Evolutionary conservation across 2,888 invertebrate species (phyloP).

Genomic region (Ariolimax columbianus): DNA sequence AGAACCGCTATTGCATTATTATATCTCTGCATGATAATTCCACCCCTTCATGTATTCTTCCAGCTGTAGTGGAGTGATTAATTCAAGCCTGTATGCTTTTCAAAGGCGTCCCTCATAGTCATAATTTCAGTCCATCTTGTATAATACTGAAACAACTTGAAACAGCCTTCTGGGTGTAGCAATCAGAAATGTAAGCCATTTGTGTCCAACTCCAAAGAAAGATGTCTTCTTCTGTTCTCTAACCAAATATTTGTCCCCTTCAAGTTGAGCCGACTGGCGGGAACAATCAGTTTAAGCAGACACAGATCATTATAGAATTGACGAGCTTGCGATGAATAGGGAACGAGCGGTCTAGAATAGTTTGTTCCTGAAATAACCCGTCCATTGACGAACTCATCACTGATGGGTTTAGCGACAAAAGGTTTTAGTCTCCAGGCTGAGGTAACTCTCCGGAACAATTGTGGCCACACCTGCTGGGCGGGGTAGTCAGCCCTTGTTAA

Average conservation of each 20-base stretch:
- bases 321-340: constrained; percentile 11
- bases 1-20: no score
- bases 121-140: no score
- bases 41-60: no score
- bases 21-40: no score
- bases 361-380: constrained; percentile 19
- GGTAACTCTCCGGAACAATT: constrained; percentile 21
- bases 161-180: no score
- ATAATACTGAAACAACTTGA: no score
- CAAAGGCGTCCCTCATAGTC: no score
- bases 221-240: background rate
- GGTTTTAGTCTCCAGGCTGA: background rate
- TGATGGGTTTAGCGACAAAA: background rate
- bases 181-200: no score
- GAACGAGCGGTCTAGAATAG: background rate
- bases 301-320: background rate
- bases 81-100: no score
- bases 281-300: background rate
- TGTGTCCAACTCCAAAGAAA: background rate
- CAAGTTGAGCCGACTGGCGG: background rate
- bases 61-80: no score
- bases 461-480: constrained; percentile 43
- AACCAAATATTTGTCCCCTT: constrained; percentile 22
- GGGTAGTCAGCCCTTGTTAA: constrained; percentile 30
- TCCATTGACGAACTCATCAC: constrained; percentile 10